Evolutionary conservation across 2,113 vertebrate species (phyloP), one percentile per base, ranked within the genome.

Genomic region (Hemichromis elongatus): DNA sequence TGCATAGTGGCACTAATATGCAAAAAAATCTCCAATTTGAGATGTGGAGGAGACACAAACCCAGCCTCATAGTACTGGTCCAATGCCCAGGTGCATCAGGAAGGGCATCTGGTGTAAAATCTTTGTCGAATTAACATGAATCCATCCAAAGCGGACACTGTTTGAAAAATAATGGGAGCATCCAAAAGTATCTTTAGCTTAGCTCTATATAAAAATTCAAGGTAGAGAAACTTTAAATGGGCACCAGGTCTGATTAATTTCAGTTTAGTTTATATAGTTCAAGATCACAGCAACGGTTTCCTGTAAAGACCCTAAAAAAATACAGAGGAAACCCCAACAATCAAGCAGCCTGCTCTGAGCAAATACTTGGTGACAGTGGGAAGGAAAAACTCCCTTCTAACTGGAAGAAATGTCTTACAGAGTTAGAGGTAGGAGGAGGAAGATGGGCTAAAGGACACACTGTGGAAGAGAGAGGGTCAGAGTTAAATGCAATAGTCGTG

Each of bases 331-430:
- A 66, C 1, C 33, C 11, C 19, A 66, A 13, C 33, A 3, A 63
- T 63, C 2, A 37, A 40, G 40, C 0, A 19, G 19, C 33, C 11
- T 0, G 0, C 0, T 66, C 8, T 40, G 19, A 66, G n/a, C 35
- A 40, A 21, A 4, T 40, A 21, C 11, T 2, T 66, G 35, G 7
- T 21, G 61, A 66, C 11, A 66, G 61, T 5, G 4, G 61, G 35
- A 40, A 40, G 35, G 61, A 66, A 66, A 66, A 66, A 14, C 61
- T 66, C 35, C 40, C 4, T 66, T 66, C n/a, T 66, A 40, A 14
- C 35, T 21, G 35, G 19, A 66, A 24, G 61, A 66, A 5, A 66
- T 21, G 11, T 37, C 35, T 10, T 3, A 10, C 35, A 37, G 35
- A 37, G 9, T n/a, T n/a, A n/a, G n/a, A 13, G 35, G 61, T 66